These are phyloP conservation scores for Oceanodroma tethys DNA, from an alignment of 2,113 vertebrate genomes.

Conservation along the genomic window DNA sequence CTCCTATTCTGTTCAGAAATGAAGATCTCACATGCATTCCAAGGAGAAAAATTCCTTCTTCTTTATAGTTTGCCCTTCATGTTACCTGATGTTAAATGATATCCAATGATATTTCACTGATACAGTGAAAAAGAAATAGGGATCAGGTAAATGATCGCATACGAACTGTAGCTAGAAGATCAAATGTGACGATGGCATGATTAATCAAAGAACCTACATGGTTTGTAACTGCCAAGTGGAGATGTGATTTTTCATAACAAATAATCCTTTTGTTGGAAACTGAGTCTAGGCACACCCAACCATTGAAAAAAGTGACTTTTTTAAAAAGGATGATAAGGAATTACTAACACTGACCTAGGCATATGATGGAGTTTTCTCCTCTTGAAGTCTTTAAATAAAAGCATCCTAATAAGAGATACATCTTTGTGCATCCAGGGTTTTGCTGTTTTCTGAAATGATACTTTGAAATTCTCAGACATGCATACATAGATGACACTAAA, in stretches of 20 bases:
- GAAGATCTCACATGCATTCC: neutral
- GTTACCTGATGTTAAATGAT: neutral
- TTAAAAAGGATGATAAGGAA: neutral
- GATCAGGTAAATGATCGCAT: neutral
- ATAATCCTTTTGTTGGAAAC: neutral
- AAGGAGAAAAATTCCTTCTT: neutral
- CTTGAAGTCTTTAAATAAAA: neutral
- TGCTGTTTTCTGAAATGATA: neutral
- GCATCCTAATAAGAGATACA: neutral
- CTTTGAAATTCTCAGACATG: neutral
- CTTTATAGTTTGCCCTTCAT: neutral
- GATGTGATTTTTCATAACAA: neutral
- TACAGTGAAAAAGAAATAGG: neutral
- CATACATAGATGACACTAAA: neutral
- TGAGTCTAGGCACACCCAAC: neutral
- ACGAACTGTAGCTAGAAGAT: neutral
- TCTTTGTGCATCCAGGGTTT: neutral
- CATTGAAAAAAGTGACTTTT: neutral
- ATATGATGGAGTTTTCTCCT: neutral
- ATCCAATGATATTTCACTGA: neutral
- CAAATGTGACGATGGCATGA: neutral
- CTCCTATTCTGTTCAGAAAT: neutral
- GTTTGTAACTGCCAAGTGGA: neutral
- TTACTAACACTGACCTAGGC: neutral
- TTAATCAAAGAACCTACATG: neutral